Base-by-base conservation (phyloP, 2,113 vertebrate species). In the Amphilophus citrinellus region DNA sequence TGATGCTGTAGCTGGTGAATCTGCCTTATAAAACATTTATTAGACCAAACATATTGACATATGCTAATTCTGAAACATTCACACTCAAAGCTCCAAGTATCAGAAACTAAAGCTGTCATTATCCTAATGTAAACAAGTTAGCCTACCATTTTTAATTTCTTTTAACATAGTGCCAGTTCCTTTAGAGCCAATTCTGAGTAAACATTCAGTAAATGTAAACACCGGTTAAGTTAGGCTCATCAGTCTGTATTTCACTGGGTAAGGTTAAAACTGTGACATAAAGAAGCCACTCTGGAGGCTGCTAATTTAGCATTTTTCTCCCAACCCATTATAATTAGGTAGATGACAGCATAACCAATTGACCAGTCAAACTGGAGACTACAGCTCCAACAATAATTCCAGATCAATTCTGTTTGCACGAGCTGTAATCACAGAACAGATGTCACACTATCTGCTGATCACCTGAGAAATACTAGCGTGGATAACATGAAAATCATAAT, bases 11-110 rank as follows among this genome's bases (percentile, higher is more conserved):
- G 24, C 24, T 0, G 1, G 47, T 56, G 47, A 73, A 73, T 15
- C 44, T 73, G 68, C 68, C 47, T 73, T 56, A 73, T 73, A 73
- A 73, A 73, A 73, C 47, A 73, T 73, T 56, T 56, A 35, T 56
- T 56, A 56, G 27, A 35, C 68, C 47, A 73, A 56, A 1, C 30
- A 73, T 53, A 71, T 53, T 71, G 66, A 71, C 66, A 71, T 73
- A 73, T 73, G 18, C 47, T 73, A 73, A 73, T 73, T 73, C 18
- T 5, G 47, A 73, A 56, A 73, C 27, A 35, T 73, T 53, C 47
- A 73, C 18, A 14, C 6, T 73, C 47, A n/a, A 56, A 73, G 47
- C 10, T 2, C 10, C 27, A 56, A n/a, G 68, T 56, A 56, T 50
- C 18, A 73, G n/a, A 73, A 73, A 56, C 44, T 35, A 32, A 56